These are phyloP conservation scores for Merodon equestris DNA, from an alignment of 2,888 invertebrate genomes.

Conservation along the genomic window DNA sequence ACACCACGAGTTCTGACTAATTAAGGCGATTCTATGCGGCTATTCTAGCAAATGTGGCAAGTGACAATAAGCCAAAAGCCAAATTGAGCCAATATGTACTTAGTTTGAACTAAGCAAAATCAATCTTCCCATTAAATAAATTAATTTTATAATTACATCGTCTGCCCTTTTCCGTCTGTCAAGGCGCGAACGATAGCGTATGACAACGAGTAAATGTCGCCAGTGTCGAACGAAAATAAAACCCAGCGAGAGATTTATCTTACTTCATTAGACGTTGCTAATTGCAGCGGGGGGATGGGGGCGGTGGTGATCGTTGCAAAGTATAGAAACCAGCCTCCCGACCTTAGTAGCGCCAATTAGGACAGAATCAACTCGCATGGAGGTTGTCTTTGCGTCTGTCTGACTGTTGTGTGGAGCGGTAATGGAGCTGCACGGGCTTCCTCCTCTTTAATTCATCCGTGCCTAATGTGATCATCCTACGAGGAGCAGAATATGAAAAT, in stretches of 20 bases:
- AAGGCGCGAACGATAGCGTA: too few relatives aligned
- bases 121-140: constrained; percentile 34
- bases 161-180: too few relatives aligned
- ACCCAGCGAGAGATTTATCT: constrained; percentile 61
- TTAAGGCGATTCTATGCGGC: constrained; percentile 11
- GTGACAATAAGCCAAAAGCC: too few relatives aligned
- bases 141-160: constrained; percentile 12
- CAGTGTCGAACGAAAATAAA: constrained; percentile 8
- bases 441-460: constrained; percentile 34
- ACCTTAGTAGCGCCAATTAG: too few relatives aligned
- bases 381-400: too few relatives aligned
- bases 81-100: too few relatives aligned
- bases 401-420: too few relatives aligned
- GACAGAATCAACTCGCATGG: too few relatives aligned
- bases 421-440: constrained; percentile 4
- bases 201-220: too few relatives aligned
- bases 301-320: neutral
- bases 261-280: constrained; percentile 69
- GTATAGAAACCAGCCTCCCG: constrained; percentile 38
- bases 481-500: constrained; percentile 38
- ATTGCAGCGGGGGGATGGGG: constrained; percentile 67
- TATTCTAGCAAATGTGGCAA: too few relatives aligned
- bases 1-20: neutral
- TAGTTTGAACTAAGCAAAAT: neutral
- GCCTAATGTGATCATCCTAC: constrained; percentile 53